These are phyloP conservation scores for Sinocyclocheilus anshuiensis DNA, from an alignment of 2,113 vertebrate genomes.

Conservation along the genomic window DNA sequence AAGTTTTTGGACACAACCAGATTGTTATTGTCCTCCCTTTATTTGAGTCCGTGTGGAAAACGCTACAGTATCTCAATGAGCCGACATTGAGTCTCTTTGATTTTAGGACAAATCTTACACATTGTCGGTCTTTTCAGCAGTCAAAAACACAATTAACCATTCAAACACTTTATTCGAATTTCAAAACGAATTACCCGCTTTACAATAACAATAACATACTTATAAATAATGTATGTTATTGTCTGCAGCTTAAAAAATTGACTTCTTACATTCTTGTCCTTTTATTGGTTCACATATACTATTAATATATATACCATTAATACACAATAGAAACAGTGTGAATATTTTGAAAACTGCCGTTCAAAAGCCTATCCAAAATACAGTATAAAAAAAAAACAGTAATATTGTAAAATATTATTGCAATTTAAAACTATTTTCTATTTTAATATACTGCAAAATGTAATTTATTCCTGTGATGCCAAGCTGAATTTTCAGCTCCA, in stretches of 20 bases:
- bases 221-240: neutral
- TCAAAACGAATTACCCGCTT: neutral
- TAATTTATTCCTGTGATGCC: neutral
- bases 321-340: neutral
- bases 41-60: neutral
- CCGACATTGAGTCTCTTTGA: neutral
- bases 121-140: neutral
- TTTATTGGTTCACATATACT: neutral
- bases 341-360: neutral
- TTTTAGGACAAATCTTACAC: neutral
- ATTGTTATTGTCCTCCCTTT: constrained; percentile 19
- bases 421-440: neutral
- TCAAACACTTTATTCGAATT: neutral
- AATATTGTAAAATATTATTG: neutral
- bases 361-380: neutral
- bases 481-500: neutral
- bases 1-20: neutral
- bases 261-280: neutral
- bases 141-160: neutral
- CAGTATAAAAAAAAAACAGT: neutral
- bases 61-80: neutral
- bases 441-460: neutral
- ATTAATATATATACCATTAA: neutral
- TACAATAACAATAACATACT: neutral
- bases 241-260: neutral